Conservation (phyloP, 2,888 invertebrate genomes). For the Rhabditoides inermis region DNA sequence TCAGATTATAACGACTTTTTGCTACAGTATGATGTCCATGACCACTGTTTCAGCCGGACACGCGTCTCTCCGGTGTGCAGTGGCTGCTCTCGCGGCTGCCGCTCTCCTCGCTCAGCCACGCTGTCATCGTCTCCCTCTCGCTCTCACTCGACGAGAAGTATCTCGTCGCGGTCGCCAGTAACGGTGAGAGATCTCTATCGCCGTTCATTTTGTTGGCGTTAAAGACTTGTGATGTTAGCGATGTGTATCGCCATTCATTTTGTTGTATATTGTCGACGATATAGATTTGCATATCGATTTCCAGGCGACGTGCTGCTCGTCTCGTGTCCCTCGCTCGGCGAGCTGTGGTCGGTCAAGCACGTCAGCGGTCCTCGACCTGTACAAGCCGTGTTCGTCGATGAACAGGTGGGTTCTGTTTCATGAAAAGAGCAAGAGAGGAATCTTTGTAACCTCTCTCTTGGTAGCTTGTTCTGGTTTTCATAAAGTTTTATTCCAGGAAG, state of each 20-base stretch:
- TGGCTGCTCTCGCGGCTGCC: constrained; percentile 17
- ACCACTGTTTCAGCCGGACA: too few species aligned
- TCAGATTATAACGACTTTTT: too few species aligned
- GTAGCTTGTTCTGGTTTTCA: neutral
- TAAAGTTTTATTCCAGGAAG: constrained; percentile 19
- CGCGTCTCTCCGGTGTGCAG: too few species aligned
- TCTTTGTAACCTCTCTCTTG: neutral
- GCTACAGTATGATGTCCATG: too few species aligned
- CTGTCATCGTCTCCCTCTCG: constrained; percentile 16
- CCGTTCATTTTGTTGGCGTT: too few species aligned
- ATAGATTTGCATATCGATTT: too few species aligned
- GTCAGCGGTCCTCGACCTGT: constrained; percentile 19
- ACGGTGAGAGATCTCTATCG: too few species aligned
- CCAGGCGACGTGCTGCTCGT: too few species aligned
- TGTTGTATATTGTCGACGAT: too few species aligned
- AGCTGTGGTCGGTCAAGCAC: constrained; percentile 13
- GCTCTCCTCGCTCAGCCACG: constrained; percentile 14
- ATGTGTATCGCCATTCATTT: too few species aligned
- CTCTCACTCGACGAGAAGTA: constrained; percentile 11
- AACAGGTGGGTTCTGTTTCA: constrained; percentile 10
- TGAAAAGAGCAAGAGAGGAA: neutral
- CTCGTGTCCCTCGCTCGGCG: too few species aligned
- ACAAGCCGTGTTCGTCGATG: constrained; percentile 23
- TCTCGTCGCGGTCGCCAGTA: constrained; percentile 15
- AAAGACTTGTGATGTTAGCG: too few species aligned